Percentiles rank a stretch among this genome's conserved stretches.
These are phyloP conservation scores for Chrysodeixis includens DNA, from an alignment of 2,888 invertebrate species.

Conservation along the genomic window DNA sequence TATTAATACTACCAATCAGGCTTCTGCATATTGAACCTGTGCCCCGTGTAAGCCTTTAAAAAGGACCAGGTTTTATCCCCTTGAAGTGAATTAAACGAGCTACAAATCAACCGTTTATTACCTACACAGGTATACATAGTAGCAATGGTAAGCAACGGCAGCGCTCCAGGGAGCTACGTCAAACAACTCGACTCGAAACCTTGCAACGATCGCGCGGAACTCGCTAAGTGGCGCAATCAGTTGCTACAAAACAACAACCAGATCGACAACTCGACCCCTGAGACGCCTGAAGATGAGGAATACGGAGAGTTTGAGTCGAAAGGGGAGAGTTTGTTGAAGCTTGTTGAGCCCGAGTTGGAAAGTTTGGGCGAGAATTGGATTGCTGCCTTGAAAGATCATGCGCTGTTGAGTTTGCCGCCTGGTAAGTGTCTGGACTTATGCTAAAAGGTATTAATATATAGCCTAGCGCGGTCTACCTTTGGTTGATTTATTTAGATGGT, in stretches of 20 bases:
- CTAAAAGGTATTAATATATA: too few species aligned
- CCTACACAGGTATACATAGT: constrained; percentile 96
- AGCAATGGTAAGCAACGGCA: constrained; percentile 95
- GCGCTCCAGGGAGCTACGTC: constrained; percentile 90
- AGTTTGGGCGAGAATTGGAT: constrained; percentile 98
- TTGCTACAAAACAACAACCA: constrained; percentile 76
- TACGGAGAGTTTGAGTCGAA: constrained; percentile 93
- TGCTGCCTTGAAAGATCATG: constrained; percentile 98
- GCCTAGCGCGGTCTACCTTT: not conserved
- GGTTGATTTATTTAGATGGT: too few species aligned
- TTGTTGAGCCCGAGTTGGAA: constrained; percentile 98
- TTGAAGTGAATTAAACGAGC: too few species aligned
- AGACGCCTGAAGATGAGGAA: constrained; percentile 85
- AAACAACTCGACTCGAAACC: constrained; percentile 84
- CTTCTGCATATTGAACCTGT: too few species aligned
- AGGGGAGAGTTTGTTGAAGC: constrained; percentile 94
- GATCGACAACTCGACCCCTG: constrained; percentile 72
- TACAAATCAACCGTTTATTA: too few species aligned
- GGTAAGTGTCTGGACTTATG: constrained; percentile 79
- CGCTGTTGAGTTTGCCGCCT: constrained; percentile 96
- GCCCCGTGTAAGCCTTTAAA: too few species aligned
- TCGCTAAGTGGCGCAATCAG: constrained; percentile 82
- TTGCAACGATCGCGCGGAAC: constrained; percentile 78
- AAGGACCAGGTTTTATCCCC: too few species aligned
- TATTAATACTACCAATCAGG: too few species aligned